Base-by-base conservation (phyloP, 2,113 vertebrate genomes). In the Perca schrenkii region DNA sequence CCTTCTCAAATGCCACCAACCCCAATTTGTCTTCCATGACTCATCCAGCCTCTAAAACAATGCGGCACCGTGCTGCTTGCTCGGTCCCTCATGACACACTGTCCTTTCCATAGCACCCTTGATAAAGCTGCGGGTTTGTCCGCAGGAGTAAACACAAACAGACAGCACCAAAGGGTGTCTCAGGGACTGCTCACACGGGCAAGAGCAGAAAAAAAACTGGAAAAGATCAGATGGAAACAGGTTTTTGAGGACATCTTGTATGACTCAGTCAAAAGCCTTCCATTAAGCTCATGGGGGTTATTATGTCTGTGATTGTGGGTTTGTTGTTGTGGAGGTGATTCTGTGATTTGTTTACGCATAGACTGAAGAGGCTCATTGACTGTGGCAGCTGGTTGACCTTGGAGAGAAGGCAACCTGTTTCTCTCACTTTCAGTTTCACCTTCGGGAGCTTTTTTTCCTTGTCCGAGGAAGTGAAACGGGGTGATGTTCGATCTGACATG, bases 31-130 rank as follows among this genome's bases (percentile, higher is more conserved):
- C 84, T 76, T 74, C 79, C 25, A 43, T 94, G 92, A 94, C 83
- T 93, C 93, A 94, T 90, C 88, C 85, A 82, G 83, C 68, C 83
- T 91, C 81, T 85, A n/a, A 90, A 91, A 91, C 91, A 89, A 91
- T 92, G 92, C 90, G 71, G 83, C 89, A 85, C 77, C 57, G 56
- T 74, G 87, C 75, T 31, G 80, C 82, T 77, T 4, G 80, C 80
- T 77, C 6, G 56, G 57, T 60, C 86, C 72, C 78, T 66, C 60
- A 14, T 88, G 91, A 88, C 87, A 89, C 80, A 64, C 82, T 86
- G 88, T 88, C 90, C 87, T 88, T 87, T 88, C 73, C 67, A 13
- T 63, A 82, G 79, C 83, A 64, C 85, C 86, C 82, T 68, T 58
- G 66, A 85, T 79, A 66, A 84, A 80, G 87, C 81, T 60, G 58